A percentile compares a stretch with the other conserved stretches of the same genome.
phyloP scores from a whole-genome alignment of 2,113 vertebrate species.

The Kobus ellipsiprymnus region DNA sequence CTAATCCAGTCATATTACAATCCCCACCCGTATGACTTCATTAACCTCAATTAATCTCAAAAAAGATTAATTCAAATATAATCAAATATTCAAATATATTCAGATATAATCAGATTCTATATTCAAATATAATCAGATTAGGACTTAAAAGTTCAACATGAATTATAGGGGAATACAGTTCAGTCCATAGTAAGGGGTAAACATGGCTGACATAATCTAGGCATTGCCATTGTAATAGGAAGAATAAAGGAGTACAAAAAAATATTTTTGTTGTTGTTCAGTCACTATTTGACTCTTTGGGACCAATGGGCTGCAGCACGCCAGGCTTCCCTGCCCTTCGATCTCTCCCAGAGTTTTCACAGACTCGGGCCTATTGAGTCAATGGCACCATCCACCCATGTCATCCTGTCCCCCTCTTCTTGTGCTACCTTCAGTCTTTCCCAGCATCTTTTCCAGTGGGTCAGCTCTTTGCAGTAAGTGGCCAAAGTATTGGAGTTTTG shows the following conservation, averaged over 20 bases:
- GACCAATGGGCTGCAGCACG: accelerated
- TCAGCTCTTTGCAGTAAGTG: not conserved
- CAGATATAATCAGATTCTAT: not conserved
- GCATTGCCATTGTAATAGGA: not conserved
- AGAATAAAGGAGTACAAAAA: not conserved
- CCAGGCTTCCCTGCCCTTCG: not conserved
- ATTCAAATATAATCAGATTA: not conserved
- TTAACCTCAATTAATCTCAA: not conserved
- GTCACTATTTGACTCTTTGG: not conserved
- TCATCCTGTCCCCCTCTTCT: not conserved
- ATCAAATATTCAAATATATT: no score
- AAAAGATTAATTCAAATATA: not conserved
- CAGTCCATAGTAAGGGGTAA: no score
- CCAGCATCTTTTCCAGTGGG: not conserved
- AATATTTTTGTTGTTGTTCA: not conserved
- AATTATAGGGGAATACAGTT: not conserved
- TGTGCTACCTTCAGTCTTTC: not conserved
- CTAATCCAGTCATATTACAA: not conserved
- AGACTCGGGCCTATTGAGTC: not conserved
- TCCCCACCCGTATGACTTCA: not conserved
- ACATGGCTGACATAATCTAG: no score
- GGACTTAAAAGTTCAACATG: not conserved
- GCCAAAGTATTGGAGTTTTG: not conserved
- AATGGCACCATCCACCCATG: not conserved
- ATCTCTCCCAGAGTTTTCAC: not conserved